Base-by-base conservation (phyloP, 2,113 vertebrate species). In the Ptychochromis oligacanthus region DNA sequence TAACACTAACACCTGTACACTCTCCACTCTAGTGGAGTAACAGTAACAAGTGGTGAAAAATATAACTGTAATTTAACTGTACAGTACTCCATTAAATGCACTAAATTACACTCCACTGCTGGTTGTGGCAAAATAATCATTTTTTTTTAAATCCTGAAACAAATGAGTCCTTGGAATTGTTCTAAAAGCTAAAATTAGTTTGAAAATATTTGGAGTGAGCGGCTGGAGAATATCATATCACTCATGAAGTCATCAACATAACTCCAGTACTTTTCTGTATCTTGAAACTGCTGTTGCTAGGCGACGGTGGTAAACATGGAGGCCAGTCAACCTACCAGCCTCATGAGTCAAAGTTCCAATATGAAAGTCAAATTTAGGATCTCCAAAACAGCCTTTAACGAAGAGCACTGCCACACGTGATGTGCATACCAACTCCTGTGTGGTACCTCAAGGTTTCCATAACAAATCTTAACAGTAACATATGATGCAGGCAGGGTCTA, bases 321-420 rank as follows among this genome's bases (percentile, higher is more conserved):
- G 87, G 76, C 76, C 34, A 92, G 81, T 78, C 82, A 60, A 77
- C 80, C 77, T 78, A 86, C 87, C 85, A 80, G 86, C 72, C 60
- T 89, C 64, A 77, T 92, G 92, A 93, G 94, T 92, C 91, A 93
- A 89, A 92, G 86, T 75, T 93, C 79, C 89, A 81, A 59, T 5
- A 38, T 65, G 55, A 90, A 87, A 90, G 90, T 83, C 86, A 89
- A 92, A 84, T 36, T 75, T 54, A 38, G 81, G 36, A 76, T 81
- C 81, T 89, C 75, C 67, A 88, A 88, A 89, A 79, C 89, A 85
- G 75, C 52, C 56, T 61, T 3, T 82, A 75, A 92, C 65, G 77
- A 91, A 85, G 36, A 81, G 62, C 84, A 58, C 75, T 22, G 56
- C 58, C 80, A 40, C 88, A 81, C 77, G 81, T 81, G 65, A 88